phyloP scores from a whole-genome alignment of 2,888 invertebrate genomes.

The Drosophila subquinaria region DNA sequence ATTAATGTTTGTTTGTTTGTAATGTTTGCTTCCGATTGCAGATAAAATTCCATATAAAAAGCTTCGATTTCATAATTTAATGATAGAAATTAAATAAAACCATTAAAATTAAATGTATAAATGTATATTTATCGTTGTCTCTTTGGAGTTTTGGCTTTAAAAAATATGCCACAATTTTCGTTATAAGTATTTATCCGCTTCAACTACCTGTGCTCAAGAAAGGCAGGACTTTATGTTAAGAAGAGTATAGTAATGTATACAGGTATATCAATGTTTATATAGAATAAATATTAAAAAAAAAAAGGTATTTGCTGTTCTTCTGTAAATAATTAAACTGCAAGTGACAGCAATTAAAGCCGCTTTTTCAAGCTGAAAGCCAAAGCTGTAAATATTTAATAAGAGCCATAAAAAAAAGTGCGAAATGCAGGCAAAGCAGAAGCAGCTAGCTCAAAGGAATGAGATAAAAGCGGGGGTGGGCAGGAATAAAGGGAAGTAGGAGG shows the following conservation, averaged over 20 bases:
- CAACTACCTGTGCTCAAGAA: too few relatives aligned
- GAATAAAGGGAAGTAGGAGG: neutral
- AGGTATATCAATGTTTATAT: slow-evolving; percentile 15
- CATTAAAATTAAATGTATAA: too few relatives aligned
- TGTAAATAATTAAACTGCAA: slow-evolving; percentile 77
- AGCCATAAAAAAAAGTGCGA: slow-evolving; percentile 52
- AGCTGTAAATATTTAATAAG: slow-evolving; percentile 78
- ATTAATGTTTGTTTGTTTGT: too few relatives aligned
- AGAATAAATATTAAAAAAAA: slow-evolving; percentile 6
- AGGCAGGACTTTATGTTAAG: neutral
- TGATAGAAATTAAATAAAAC: too few relatives aligned
- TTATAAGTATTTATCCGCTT: neutral
- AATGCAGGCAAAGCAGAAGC: slow-evolving; percentile 36
- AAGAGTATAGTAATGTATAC: neutral
- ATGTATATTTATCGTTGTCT: too few relatives aligned
- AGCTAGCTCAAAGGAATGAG: slow-evolving; percentile 1
- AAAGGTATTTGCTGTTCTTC: slow-evolving; percentile 25
- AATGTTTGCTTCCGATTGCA: too few relatives aligned
- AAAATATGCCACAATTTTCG: neutral
- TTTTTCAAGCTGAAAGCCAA: slow-evolving; percentile 59
- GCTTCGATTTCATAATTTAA: too few relatives aligned
- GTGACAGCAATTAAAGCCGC: slow-evolving; percentile 81
- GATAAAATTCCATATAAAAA: too few relatives aligned
- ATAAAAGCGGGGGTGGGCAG: neutral
- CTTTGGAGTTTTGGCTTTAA: too few relatives aligned